Conservation (phyloP, 1,140 invertebrate species). For the Sinella curviseta region DNA sequence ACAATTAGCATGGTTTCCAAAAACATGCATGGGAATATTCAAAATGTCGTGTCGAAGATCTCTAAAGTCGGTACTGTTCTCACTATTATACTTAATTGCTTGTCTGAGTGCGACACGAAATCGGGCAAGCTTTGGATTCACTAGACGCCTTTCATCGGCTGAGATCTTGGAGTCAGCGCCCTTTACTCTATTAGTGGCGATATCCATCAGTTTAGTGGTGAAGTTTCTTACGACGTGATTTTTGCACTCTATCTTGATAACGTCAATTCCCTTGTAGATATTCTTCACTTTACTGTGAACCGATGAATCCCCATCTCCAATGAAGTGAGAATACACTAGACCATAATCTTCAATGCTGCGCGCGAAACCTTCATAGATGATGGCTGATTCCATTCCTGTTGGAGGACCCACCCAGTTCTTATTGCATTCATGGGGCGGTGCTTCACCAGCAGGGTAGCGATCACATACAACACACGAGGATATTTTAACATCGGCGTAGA, state of each 20-base stretch:
- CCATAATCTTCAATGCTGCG: constrained; percentile 52
- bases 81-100: background rate
- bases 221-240: background rate
- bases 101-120: too few relatives aligned
- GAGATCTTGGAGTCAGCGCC: background rate
- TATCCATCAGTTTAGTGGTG: background rate
- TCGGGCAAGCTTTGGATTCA: too few relatives aligned
- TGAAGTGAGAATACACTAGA: constrained; percentile 53
- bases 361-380: constrained; percentile 55
- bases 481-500: background rate
- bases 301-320: constrained; percentile 56
- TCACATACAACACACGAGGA: too few relatives aligned
- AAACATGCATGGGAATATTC: background rate
- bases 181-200: background rate
- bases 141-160: background rate
- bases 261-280: constrained; percentile 8
- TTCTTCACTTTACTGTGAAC: background rate
- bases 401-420: background rate
- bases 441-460: too few relatives aligned
- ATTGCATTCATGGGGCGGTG: constrained; percentile 22
- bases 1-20: background rate
- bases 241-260: background rate
- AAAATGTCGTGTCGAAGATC: background rate
- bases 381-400: constrained; percentile 53
- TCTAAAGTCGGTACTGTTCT: background rate